A percentile compares a stretch with the other conserved stretches of the same genome.
Evolutionary conservation across 2,797 vertebrate species (phyloP).

Genomic region (Pipistrellus pipistrellus): DNA sequence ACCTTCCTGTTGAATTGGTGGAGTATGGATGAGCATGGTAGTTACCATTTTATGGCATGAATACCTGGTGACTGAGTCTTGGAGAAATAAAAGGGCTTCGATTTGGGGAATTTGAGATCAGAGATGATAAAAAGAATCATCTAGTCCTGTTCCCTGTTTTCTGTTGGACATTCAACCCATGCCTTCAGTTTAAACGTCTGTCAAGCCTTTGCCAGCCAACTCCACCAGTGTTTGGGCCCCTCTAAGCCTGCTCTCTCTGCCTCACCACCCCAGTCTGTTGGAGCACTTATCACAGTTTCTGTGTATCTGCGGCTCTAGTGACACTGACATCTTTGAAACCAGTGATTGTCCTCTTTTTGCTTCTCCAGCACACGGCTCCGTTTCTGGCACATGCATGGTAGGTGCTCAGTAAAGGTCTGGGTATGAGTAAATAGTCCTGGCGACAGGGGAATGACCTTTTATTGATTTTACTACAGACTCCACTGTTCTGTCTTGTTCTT

Average conservation of each 20-base stretch:
- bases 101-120: not conserved
- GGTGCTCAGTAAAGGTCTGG: not conserved
- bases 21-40: not conserved
- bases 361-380: not conserved
- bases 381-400: not conserved
- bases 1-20: not conserved
- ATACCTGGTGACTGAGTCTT: not conserved
- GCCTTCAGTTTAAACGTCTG: not conserved
- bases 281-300: not conserved
- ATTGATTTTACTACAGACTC: not conserved
- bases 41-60: not conserved
- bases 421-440: not conserved
- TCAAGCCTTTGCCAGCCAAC: not conserved
- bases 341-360: not conserved
- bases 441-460: not conserved
- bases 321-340: not conserved
- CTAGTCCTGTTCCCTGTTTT: not conserved
- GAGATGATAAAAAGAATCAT: not conserved
- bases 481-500: not conserved
- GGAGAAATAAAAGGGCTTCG: not conserved
- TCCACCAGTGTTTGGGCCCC: too few species aligned
- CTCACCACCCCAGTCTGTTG: not conserved
- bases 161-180: not conserved
- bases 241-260: not conserved
- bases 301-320: not conserved